Percentiles rank a stretch among this genome's conserved stretches.
These are phyloP conservation scores for Hexactinellida sp. DNA, from an alignment of 37 sponge, comb jelly and placozoan genomes.

Conservation along the genomic window DNA sequence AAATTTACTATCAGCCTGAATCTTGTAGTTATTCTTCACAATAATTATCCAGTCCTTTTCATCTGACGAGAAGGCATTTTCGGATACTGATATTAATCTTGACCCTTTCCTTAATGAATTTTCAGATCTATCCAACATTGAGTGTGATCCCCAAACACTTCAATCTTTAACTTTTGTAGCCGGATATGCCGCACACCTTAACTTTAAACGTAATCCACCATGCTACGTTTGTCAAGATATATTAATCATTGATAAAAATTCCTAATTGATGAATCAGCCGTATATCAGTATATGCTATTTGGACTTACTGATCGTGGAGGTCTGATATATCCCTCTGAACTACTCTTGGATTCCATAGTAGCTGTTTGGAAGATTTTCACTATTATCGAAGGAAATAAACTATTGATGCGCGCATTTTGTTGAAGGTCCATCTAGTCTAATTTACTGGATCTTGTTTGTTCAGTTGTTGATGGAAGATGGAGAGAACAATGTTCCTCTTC, in stretches of 20 bases:
- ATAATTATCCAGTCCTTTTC: neutral
- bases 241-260: slow-evolving; percentile 4
- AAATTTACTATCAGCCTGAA: neutral
- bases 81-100: neutral
- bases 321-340: neutral
- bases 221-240: neutral
- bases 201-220: neutral
- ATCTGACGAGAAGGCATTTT: neutral
- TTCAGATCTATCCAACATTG: neutral
- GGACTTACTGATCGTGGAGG: slow-evolving; percentile 7
- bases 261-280: neutral
- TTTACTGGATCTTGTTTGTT: neutral
- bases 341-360: neutral
- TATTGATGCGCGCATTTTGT: neutral
- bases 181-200: neutral
- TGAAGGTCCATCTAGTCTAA: neutral
- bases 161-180: neutral
- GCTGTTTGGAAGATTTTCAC: slow-evolving; percentile 4
- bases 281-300: neutral
- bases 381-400: neutral
- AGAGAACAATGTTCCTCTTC: neutral
- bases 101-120: neutral
- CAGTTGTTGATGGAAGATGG: neutral
- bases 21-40: neutral
- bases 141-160: neutral